Evolutionary conservation across 2,888 invertebrate genomes (phyloP).

Genomic region (Dorcus parallelipipedus): DNA sequence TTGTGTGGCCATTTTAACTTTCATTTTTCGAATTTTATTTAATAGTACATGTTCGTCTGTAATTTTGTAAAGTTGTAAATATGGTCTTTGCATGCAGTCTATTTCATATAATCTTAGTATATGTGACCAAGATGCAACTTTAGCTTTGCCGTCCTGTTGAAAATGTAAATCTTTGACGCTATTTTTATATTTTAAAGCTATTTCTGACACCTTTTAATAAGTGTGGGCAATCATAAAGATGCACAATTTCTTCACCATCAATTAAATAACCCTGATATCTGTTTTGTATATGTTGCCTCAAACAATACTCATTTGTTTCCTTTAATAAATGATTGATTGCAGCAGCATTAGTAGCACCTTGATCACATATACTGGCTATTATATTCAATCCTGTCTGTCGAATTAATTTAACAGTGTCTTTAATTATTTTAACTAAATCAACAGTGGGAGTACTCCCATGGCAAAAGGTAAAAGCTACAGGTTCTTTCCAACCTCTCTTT

Average conservation of each 20-base stretch:
- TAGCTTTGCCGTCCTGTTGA: not conserved
- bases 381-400: constrained; percentile 25
- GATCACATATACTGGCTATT: constrained; percentile 33
- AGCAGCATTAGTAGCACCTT: constrained; percentile 29
- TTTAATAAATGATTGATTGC: constrained; percentile 24
- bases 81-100: not conserved
- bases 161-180: constrained; percentile 15
- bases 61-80: constrained; percentile 1
- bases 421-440: constrained; percentile 19
- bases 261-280: constrained; percentile 12
- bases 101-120: constrained; percentile 4
- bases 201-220: constrained; percentile 25
- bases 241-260: constrained; percentile 22
- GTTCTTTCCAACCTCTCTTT: constrained; percentile 27
- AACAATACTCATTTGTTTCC: constrained; percentile 17
- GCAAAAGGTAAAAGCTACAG: constrained; percentile 25
- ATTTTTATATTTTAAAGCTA: too few relatives aligned
- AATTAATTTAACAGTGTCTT: constrained; percentile 19
- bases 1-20: not conserved
- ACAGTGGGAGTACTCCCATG: constrained; percentile 16
- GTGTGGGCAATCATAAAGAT: constrained; percentile 25
- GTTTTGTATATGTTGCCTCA: constrained; percentile 12
- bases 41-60: constrained; percentile 2
- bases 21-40: constrained; percentile 11
- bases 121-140: constrained; percentile 5